phyloP scores from a whole-genome alignment of 2,113 vertebrate species.

The Neolamprologus modestus region DNA sequence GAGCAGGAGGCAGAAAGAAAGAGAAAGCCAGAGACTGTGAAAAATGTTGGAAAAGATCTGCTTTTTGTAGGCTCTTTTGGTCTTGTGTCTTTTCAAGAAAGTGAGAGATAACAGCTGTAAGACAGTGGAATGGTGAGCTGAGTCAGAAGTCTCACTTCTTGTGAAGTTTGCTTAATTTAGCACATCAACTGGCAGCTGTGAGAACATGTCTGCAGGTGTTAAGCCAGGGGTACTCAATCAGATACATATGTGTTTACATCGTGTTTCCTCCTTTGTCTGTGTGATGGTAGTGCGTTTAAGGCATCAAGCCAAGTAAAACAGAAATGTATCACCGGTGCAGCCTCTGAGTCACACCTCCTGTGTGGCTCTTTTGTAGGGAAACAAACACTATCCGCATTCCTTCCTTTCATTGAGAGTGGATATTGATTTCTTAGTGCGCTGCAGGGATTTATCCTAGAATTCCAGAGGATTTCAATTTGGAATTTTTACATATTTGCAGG shows the following conservation, averaged over 20 bases:
- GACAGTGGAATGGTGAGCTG: background rate
- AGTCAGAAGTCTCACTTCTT: background rate
- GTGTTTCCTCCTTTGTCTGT: background rate
- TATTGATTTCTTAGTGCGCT: slow-evolving; percentile 28
- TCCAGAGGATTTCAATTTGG: background rate
- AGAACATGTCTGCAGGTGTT: background rate
- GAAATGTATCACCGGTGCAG: slow-evolving; percentile 16
- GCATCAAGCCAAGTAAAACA: slow-evolving; percentile 44
- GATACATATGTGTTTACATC: background rate
- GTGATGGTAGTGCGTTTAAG: background rate
- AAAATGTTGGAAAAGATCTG: background rate
- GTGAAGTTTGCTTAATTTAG: background rate
- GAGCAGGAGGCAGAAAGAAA: background rate
- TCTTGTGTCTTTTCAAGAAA: background rate
- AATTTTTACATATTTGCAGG: background rate
- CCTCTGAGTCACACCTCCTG: slow-evolving; percentile 36
- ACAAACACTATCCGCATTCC: slow-evolving; percentile 45
- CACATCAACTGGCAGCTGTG: background rate
- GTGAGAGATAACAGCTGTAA: background rate
- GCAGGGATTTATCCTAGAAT: slow-evolving; percentile 9
- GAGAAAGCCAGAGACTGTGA: background rate
- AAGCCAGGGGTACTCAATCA: background rate
- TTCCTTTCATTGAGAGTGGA: slow-evolving; percentile 3
- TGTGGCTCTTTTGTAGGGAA: slow-evolving; percentile 27
- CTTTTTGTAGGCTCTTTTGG: background rate